Evolutionary conservation across 1,140 invertebrate genomes (phyloP), one percentile per base, ranked within the genome.

Genomic region (Drosophila chauvacae): DNA sequence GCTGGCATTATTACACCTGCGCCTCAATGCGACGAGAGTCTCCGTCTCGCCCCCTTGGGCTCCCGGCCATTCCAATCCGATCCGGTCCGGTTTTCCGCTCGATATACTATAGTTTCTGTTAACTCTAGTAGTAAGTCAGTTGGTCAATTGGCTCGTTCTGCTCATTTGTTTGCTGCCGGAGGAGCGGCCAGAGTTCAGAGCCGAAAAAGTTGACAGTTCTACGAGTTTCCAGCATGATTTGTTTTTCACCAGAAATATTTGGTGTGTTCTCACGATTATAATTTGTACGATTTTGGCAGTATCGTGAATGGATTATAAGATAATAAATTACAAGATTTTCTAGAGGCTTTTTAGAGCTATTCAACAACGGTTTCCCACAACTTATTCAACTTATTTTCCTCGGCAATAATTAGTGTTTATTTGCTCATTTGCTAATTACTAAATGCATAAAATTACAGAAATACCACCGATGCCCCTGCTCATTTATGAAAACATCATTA

Each of bases 1-100:
- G 84, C 69, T 86, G 82, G 79, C 65, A 75, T 81, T 75, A 76
- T 78, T 88, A 81, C 84, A 87, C 85, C 84, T 87, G 84, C 80
- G 57, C 63, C 45, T 47, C 51, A 56, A 68, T 56, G 59, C 57
- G 62, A 53, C 63, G 41, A 61, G n/a, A 41, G 26, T 10, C 60
- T 26, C 20, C 45, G 71, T 16, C 35, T 30, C 50, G 48, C 42
- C 77, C 77, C 66, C 72, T 55, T 11, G 55, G 47, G 78, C 61
- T 20, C 28, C 14, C 20, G 45, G 23, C 58, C 23, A 39, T 20
- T 51, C 35, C 68, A 44, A 48, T 44, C 58, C 61, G 58, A 65
- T 81, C 72, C 56, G 62, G 63, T 81, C 62, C 30, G 30, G 44
- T 51, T 51, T 72, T 20, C 18, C 48, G 53, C 35, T 26, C 30